Evolutionary conservation across 2,113 vertebrate genomes (phyloP).

Genomic region (Salvator merianae): DNA sequence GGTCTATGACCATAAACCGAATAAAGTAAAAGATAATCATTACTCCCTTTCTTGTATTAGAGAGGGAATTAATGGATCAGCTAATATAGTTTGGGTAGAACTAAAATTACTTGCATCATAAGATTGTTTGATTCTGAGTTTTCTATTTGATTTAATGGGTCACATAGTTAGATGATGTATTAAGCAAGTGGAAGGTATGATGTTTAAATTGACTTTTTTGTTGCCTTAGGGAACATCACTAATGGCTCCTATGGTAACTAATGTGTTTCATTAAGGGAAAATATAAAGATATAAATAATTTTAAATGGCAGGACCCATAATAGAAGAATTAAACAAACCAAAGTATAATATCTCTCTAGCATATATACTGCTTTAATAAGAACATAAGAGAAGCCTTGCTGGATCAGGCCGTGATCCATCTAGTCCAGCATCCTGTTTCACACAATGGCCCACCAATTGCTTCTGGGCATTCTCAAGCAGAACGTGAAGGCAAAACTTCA

Average conservation of each 20-base stretch:
- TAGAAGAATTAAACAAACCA: constrained; percentile 28
- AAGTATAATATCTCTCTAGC: neutral
- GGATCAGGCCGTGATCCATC: too few relatives aligned
- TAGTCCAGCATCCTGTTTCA: too few relatives aligned
- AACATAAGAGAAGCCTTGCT: too few relatives aligned
- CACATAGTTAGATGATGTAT: constrained; percentile 47
- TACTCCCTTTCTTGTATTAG: too few relatives aligned
- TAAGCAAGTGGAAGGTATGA: constrained; percentile 52
- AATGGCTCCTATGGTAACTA: constrained; percentile 64
- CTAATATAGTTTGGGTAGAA: constrained; percentile 35
- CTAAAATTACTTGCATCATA: constrained; percentile 6
- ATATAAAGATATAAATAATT: constrained; percentile 48
- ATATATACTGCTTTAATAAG: neutral
- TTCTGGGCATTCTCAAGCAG: too few relatives aligned
- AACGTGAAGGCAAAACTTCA: too few relatives aligned
- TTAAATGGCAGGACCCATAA: constrained; percentile 54
- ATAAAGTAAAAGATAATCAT: too few relatives aligned
- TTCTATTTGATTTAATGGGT: constrained; percentile 49
- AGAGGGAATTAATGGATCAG: too few relatives aligned
- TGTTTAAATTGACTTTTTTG: constrained; percentile 43
- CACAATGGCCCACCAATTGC: too few relatives aligned
- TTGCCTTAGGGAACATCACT: constrained; percentile 36
- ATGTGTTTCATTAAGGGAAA: constrained; percentile 39
- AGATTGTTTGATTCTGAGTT: constrained; percentile 42
- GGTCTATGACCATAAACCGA: too few relatives aligned